These are phyloP conservation scores for Caenorhabditis parvicauda DNA, from an alignment of 2,888 invertebrate genomes.

Conservation along the genomic window DNA sequence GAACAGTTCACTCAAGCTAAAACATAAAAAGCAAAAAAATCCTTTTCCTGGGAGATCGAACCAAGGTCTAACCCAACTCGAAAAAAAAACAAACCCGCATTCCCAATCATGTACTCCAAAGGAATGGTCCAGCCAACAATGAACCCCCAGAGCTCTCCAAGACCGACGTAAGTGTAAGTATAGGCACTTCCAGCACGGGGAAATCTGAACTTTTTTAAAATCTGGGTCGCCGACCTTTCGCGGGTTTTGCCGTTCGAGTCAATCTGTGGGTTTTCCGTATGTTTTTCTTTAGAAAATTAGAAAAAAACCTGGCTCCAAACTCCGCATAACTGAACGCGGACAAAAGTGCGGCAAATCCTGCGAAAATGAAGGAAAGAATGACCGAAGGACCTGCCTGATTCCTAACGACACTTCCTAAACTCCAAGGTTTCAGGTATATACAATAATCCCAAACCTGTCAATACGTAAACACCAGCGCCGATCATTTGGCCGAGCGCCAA, in stretches of 20 bases:
- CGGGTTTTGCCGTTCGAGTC: too few relatives aligned
- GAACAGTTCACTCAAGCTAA: too few relatives aligned
- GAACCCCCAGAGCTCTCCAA: conserved; percentile 91
- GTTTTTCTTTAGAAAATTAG: conserved; percentile 11
- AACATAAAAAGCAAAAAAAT: too few relatives aligned
- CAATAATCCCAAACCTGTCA: conserved; percentile 66
- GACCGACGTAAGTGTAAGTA: conserved; percentile 90
- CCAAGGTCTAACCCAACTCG: neutral
- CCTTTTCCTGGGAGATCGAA: too few relatives aligned
- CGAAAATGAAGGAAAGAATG: conserved; percentile 76
- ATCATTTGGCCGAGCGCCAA: conserved; percentile 90
- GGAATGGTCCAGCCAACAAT: conserved; percentile 67
- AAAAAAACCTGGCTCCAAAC: conserved; percentile 64
- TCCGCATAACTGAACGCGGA: conserved; percentile 73
- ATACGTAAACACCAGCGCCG: conserved; percentile 87
- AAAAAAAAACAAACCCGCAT: conserved; percentile 37
- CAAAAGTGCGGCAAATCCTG: conserved; percentile 80
- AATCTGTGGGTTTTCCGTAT: too few relatives aligned
- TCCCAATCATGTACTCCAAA: conserved; percentile 76
- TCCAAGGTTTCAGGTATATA: neutral
- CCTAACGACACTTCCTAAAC: conserved; percentile 76
- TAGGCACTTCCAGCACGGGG: conserved; percentile 75
- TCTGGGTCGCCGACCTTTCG: too few relatives aligned
- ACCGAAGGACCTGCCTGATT: conserved; percentile 87
- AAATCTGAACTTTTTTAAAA: conserved; percentile 65